Evolutionary conservation across 2,797 vertebrate species (phyloP).

Genomic region (Notolabrus celidotus): DNA sequence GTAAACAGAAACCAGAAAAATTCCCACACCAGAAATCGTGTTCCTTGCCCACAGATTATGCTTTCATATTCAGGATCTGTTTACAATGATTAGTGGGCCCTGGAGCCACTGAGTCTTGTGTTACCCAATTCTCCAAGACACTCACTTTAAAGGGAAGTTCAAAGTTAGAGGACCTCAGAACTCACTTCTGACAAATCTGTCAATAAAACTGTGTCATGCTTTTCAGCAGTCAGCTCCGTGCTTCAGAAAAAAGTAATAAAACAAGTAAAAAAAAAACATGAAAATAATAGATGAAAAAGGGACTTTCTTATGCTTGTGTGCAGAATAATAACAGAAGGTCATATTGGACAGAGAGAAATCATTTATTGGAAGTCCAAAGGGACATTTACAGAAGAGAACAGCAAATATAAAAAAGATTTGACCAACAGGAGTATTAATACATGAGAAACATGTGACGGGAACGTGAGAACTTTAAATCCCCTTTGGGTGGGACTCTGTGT

Average conservation of each 20-base stretch:
- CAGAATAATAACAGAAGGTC: background rate
- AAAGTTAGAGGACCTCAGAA: no score
- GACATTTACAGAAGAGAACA: conserved; percentile 25
- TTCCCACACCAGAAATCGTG: no score
- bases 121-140: no score
- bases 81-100: no score
- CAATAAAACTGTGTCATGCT: background rate
- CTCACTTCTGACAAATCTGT: background rate
- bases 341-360: no score
- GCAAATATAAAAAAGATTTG: background rate
- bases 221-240: background rate
- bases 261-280: background rate
- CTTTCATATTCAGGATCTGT: no score
- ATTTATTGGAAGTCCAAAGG: no score
- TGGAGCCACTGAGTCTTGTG: no score
- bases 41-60: no score
- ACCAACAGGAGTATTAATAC: background rate
- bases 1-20: no score
- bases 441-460: conserved; percentile 16
- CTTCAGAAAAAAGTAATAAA: background rate
- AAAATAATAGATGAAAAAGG: background rate
- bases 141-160: no score
- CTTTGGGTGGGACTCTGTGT: conserved; percentile 33
- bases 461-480: conserved; percentile 39
- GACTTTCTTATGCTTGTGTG: background rate